A percentile compares a stretch with the other conserved stretches of the same genome.
phyloP scores from a whole-genome alignment of 2,797 vertebrate species.

The Macrochelys suwanniensis region DNA sequence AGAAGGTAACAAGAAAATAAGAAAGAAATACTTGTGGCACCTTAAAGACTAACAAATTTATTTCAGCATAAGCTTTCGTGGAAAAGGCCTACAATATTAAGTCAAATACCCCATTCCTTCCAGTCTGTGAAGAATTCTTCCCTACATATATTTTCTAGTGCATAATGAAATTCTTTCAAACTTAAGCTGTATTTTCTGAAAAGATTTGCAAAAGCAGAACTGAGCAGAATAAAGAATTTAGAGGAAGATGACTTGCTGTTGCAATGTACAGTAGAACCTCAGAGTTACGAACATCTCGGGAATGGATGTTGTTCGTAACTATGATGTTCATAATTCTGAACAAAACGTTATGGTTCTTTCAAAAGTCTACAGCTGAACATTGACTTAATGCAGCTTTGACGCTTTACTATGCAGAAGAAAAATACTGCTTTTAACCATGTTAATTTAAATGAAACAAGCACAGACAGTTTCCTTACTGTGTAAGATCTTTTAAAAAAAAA shows the following conservation, averaged over 20 bases:
- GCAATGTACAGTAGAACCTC: not conserved
- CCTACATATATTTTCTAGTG: not conserved
- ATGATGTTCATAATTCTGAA: too few species aligned
- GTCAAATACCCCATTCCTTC: not conserved
- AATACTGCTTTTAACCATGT: too few species aligned
- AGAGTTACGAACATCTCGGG: not conserved
- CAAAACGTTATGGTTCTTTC: too few species aligned
- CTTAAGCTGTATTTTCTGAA: not conserved
- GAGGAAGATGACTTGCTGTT: not conserved
- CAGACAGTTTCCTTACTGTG: too few species aligned
- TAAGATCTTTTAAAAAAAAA: too few species aligned
- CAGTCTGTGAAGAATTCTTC: not conserved
- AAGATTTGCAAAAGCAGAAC: slow-evolving; percentile 12
- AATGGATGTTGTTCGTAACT: too few species aligned
- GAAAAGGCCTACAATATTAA: not conserved
- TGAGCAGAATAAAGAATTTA: not conserved
- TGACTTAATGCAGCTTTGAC: too few species aligned
- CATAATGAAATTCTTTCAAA: not conserved
- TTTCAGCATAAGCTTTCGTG: not conserved
- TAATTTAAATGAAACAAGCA: too few species aligned
- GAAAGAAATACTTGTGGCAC: too few species aligned
- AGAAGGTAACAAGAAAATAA: not conserved
- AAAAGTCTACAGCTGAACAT: too few species aligned
- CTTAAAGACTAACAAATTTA: too few species aligned
- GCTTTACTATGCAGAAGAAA: too few species aligned